Base-by-base conservation (phyloP, 2,113 vertebrate species). In the Anser cygnoides region DNA sequence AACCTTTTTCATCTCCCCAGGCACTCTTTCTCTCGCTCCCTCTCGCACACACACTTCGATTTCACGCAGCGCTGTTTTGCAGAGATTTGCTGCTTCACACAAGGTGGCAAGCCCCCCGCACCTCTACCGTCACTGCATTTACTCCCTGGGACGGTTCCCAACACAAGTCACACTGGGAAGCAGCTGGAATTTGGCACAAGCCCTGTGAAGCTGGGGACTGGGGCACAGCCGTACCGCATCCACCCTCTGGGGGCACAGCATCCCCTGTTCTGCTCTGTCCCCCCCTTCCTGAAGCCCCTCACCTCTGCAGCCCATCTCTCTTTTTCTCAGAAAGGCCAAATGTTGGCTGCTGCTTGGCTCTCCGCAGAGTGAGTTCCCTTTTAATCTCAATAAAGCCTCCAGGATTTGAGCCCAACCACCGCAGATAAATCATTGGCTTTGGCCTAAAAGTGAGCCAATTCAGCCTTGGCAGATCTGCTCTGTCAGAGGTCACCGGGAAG, bases 391-490 rank as follows among this genome's bases (percentile, higher is more conserved):
- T 63, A 94, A 87, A 91, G 49, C 71, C 81, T 94, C 63, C 44
- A 74, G 89, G 92, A 96, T 87, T 70, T 89, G 74, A 91, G 70
- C 62, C 63, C 77, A 62, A 89, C 92, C 91, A 85, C 39, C 78
- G 21, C 41, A 92, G 89, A 94, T 94, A 94, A 95, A 94, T 96
- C 77, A 59, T 70, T 95, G 70, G 54, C 87, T 92, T 93, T 91
- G 87, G 81, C 70, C 87, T 95, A 88, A 66, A 93, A 95, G 66
- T 82, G 92, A 91, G 87, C 66, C 80, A 81, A 84, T 94, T 95
- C 62, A 92, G 72, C 76, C 76, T 87, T 92, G 92, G 86, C 92
- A 87, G 80, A 92, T 94, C 66, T 91, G 86, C 73, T 94, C 70
- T 0, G 0, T 87, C 92, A 95, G 95, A 95, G 93, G 93, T 96